Percentiles rank a stretch among this genome's conserved stretches.
Evolutionary conservation across 2,797 vertebrate genomes (phyloP).

Genomic region (Simalia tracyae): DNA sequence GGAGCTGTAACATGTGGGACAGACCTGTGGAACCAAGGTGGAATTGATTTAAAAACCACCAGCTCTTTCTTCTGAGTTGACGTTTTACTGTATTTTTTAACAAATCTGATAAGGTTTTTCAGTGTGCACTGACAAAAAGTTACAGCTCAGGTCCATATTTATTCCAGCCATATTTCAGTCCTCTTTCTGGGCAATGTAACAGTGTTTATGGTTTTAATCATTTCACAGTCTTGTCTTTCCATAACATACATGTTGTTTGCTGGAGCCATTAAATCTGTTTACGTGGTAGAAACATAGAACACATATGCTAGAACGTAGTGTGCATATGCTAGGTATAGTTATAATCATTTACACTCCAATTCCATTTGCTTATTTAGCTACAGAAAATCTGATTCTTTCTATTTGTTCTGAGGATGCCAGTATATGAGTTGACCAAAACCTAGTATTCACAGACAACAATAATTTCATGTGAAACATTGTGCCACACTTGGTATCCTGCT

Average conservation of each 20-base stretch:
- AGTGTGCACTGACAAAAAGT: neutral
- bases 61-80: neutral
- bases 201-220: neutral
- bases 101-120: neutral
- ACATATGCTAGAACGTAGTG: neutral
- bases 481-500: conserved; percentile 43
- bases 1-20: neutral
- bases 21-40: neutral
- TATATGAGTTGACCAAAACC: conserved; percentile 32
- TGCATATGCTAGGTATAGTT: neutral
- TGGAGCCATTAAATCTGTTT: neutral
- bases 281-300: neutral
- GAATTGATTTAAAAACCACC: neutral
- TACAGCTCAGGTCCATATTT: neutral
- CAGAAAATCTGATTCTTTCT: conserved; percentile 27
- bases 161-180: neutral
- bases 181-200: neutral
- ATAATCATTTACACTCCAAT: neutral
- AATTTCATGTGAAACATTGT: conserved; percentile 29
- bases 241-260: neutral
- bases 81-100: neutral
- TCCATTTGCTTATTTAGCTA: conserved; percentile 20
- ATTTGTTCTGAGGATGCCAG: conserved; percentile 2
- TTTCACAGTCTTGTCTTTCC: neutral
- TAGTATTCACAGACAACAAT: conserved; percentile 35